A percentile compares a stretch with the other conserved stretches of the same genome.
phyloP scores from a whole-genome alignment of 2,113 vertebrate species.

The Muntiacus muntjak region DNA sequence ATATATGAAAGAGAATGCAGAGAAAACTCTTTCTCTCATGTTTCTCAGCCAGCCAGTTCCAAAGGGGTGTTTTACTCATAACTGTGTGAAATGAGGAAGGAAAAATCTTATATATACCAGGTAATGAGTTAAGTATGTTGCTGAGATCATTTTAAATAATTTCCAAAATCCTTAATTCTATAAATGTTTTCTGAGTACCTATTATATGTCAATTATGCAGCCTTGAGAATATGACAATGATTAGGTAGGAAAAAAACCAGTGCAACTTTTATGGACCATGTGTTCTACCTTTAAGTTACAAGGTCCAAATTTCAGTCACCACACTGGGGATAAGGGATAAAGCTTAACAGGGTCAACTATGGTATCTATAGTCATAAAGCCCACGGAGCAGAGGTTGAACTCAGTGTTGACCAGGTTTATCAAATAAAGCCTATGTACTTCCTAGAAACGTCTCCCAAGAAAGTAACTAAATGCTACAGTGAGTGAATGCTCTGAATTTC shows the following conservation, averaged over 20 bases:
- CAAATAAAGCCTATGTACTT: background rate
- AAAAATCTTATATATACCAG: background rate
- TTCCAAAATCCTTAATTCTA: background rate
- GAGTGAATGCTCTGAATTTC: background rate
- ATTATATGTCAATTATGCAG: background rate
- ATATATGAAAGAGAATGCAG: background rate
- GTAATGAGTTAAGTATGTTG: background rate
- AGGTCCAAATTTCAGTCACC: background rate
- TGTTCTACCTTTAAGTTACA: background rate
- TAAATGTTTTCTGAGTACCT: background rate
- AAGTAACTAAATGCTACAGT: too few species aligned
- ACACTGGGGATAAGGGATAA: background rate
- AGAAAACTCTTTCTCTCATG: background rate
- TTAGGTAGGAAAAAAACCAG: background rate
- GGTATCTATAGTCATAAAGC: background rate
- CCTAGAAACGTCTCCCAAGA: background rate
- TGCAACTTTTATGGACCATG: background rate
- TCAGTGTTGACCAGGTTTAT: background rate
- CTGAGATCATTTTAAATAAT: background rate
- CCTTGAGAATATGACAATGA: background rate
- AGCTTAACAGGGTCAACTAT: background rate
- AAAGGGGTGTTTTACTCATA: background rate
- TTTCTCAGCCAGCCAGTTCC: background rate
- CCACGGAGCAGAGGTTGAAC: background rate
- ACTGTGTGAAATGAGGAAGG: background rate